phyloP scores from a whole-genome alignment of 2,113 vertebrate genomes.

The Xenopus laevis region DNA sequence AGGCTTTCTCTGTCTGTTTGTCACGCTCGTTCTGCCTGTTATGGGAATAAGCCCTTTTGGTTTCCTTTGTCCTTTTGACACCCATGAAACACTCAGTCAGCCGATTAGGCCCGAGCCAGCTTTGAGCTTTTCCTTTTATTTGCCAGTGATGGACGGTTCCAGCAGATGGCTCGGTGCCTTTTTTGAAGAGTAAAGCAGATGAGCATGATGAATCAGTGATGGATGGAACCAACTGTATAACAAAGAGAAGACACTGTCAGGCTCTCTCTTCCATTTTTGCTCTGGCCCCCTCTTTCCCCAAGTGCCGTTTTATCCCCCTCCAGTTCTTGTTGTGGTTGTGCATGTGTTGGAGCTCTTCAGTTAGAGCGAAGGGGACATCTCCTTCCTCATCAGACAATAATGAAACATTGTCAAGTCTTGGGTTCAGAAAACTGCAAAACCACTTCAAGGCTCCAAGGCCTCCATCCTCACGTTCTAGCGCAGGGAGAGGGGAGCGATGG shows the following conservation, averaged over 20 bases:
- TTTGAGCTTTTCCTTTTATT: conserved; percentile 81
- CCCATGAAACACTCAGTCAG: conserved; percentile 72
- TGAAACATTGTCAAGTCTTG: conserved; percentile 63
- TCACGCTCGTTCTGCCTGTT: conserved; percentile 54
- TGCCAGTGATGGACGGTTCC: conserved; percentile 80
- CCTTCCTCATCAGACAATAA: conserved; percentile 63
- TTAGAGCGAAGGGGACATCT: conserved; percentile 68
- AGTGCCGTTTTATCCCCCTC: conserved; percentile 66
- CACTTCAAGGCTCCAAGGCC: conserved; percentile 69
- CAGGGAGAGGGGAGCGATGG: conserved; percentile 55
- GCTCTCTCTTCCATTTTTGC: conserved; percentile 57
- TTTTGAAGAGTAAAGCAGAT: conserved; percentile 81
- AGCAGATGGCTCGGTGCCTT: conserved; percentile 80
- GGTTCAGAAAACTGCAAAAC: conserved; percentile 69
- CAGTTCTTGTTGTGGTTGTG: conserved; percentile 66
- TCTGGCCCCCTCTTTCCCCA: conserved; percentile 37
- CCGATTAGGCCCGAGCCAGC: conserved; percentile 67
- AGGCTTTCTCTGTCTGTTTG: no score
- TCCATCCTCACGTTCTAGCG: conserved; percentile 45
- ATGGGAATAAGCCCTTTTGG: conserved; percentile 74
- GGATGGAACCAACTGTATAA: conserved; percentile 72
- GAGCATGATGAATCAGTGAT: conserved; percentile 84
- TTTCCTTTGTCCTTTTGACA: conserved; percentile 64
- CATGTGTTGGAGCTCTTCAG: conserved; percentile 69
- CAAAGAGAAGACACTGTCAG: conserved; percentile 63